Evolutionary conservation across 2,888 invertebrate genomes (phyloP).

Genomic region (Himalopsyche kuldschensis): DNA sequence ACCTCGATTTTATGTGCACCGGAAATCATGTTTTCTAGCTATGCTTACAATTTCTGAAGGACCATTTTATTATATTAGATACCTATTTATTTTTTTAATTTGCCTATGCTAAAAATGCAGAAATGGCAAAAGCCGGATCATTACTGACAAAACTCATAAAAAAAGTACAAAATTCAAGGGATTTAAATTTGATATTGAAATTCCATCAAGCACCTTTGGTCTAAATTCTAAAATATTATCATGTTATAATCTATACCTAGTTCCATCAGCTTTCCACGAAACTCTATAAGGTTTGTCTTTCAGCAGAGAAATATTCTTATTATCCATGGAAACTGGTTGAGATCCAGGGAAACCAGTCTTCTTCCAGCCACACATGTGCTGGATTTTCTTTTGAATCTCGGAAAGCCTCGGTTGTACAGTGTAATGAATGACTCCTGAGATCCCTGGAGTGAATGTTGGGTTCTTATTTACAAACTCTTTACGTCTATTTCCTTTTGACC

Average conservation of each 20-base stretch:
- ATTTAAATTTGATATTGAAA: too few species aligned
- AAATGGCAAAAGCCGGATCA: too few species aligned
- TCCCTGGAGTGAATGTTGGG: constrained; percentile 84
- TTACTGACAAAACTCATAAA: too few species aligned
- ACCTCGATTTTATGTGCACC: too few species aligned
- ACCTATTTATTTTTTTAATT: too few species aligned
- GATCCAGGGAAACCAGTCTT: constrained; percentile 88
- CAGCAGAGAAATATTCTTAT: constrained; percentile 74
- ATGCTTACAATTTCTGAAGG: too few species aligned
- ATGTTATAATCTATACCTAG: constrained; percentile 61
- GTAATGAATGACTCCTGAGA: constrained; percentile 75
- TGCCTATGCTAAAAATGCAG: too few species aligned
- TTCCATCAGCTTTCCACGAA: constrained; percentile 99
- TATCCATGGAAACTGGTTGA: constrained; percentile 97
- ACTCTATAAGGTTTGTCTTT: constrained; percentile 86
- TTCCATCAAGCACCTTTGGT: too few species aligned
- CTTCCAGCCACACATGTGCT: constrained; percentile 80
- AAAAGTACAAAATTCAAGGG: too few species aligned
- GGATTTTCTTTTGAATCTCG: constrained; percentile 73
- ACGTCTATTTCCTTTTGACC: constrained; percentile 50
- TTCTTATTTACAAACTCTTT: constrained; percentile 63
- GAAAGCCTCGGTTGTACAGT: constrained; percentile 62
- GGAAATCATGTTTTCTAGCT: too few species aligned
- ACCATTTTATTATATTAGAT: too few species aligned
- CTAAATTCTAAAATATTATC: too few species aligned